Evolutionary conservation across 2,888 invertebrate species (phyloP), one percentile per base, ranked within the genome.

Genomic region (Xestobium rufovillosum): DNA sequence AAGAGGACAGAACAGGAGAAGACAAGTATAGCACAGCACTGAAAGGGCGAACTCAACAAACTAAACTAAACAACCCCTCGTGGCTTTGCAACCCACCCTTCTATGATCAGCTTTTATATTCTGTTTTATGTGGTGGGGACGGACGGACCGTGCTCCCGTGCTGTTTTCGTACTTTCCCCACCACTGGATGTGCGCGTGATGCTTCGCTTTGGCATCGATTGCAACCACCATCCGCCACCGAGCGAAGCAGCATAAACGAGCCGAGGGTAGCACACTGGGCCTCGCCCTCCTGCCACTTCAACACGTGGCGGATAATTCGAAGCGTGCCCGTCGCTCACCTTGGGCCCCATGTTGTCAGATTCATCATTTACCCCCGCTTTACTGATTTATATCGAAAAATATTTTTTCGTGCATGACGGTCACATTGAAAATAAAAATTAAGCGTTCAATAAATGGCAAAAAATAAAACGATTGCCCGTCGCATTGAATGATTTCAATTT

Each of bases 41-140:
- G 54, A 53, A 56, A 53, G 52, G 53, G 51, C 50, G 46, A 60
- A 61, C 59, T 55, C 56, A 62, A 59, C 59, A 59, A 61, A 61
- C 63, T 63, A 63, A 61, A 66, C 68, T 58, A 68, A 65, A 70
- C 68, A 68, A 58, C 67, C 71, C 71, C 70, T 69, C 69, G 70
- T 71, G 71, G 66, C 71, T 70, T 72, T 59, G 70, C 69, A 57
- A 65, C 65, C 61, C 55, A 53, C 57, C 61, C 61, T 50, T 57
- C 58, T n/a, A 19, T n/a, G 6, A 19, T n/a, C 47, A 52, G 63
- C 66, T 62, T 71, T 71, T 70, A 72, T 73, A 72, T 65, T 54
- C 54, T 36, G 45, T 41, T 39, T 42, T 33, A 31, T 34, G 44
- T 46, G 44, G 47, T 43, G 47, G 51, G 49, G 51, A 39, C 25